Evolutionary conservation across 2,797 vertebrate genomes (phyloP), one percentile per base, ranked within the genome.

Genomic region (Petrocephalus sullivani): DNA sequence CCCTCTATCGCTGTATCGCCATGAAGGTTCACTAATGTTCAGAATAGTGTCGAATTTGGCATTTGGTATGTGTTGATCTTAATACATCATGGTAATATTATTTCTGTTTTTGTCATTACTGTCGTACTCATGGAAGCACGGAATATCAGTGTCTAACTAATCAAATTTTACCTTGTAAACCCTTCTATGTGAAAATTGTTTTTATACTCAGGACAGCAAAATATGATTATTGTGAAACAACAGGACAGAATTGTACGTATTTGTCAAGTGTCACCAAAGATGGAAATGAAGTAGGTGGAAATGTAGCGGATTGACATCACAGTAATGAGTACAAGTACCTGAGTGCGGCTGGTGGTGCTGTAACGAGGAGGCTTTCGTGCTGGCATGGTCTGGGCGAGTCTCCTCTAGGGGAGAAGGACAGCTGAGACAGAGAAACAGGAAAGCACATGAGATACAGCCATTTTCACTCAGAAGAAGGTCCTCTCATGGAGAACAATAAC

Each of bases 201-300:
- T 78, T 56, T 14, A 85, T 16, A 85, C 53, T 7, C 53, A 85
- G 16, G 49, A 23, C 49, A 85, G 37, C n/a, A 85, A 28, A 85
- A 37, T 53, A 83, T 83, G 23, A 83, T 28, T 28, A 58, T 60
- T 37, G 14, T 85, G 83, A 41, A 83, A 83, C 41, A 83, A 23
- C 46, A 49, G n/a, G 49, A 83, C 49, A 83, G 51, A 53, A 83
- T 83, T 10, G 23, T 23, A 82, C 51, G 46, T 41, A 23, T 53
- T 85, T 57, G 58, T 85, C 84, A 85, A 85, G 14, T 57, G 23
- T 33, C 53, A 19, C 54, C 54, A 57, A 85, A 85, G 84, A 85
- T 85, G 28, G 23, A 85, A 85, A 85, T 85, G 23, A 14, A 58
- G 58, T 19, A 19, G 14, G 28, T 85, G 83, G 5, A 56, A 28